These are phyloP conservation scores for Scophthalmus maximus DNA, from an alignment of 2,113 vertebrate genomes.

Conservation along the genomic window DNA sequence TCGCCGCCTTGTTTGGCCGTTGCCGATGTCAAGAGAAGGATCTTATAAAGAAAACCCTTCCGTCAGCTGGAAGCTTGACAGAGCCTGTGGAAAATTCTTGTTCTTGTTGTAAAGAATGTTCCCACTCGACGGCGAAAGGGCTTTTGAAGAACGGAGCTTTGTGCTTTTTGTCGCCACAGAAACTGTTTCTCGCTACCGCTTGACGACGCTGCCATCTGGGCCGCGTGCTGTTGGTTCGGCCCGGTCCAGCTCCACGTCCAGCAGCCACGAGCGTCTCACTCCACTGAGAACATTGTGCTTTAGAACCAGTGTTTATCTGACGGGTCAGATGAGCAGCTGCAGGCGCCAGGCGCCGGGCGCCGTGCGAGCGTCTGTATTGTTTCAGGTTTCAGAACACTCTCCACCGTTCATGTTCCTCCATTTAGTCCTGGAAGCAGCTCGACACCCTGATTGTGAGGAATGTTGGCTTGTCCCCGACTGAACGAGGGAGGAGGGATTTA, in stretches of 20 bases:
- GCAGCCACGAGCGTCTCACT: too few species aligned
- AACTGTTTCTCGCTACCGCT: not conserved
- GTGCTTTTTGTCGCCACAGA: conserved; percentile 34
- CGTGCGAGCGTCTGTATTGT: conserved; percentile 15
- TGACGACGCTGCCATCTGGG: too few species aligned
- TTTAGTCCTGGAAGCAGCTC: conserved; percentile 54
- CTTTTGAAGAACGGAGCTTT: too few species aligned
- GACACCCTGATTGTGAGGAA: conserved; percentile 70
- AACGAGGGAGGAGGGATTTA: conserved; percentile 23
- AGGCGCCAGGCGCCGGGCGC: too few species aligned
- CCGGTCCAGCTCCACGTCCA: too few species aligned
- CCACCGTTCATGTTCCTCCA: too few species aligned
- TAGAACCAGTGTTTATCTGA: too few species aligned
- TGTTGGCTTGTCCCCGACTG: conserved; percentile 60
- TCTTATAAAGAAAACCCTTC: not conserved
- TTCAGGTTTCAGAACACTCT: too few species aligned
- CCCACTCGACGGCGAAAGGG: too few species aligned
- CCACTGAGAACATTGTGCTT: too few species aligned
- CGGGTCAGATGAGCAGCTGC: too few species aligned
- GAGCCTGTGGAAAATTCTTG: conserved; percentile 54
- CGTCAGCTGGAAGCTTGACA: conserved; percentile 4
- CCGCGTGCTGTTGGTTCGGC: too few species aligned
- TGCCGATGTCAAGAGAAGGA: not conserved
- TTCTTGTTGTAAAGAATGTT: conserved; percentile 38
- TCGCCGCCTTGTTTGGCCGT: conserved; percentile 34